Base-by-base conservation (phyloP, 1,140 invertebrate genomes). In the Cherax destructor region DNA sequence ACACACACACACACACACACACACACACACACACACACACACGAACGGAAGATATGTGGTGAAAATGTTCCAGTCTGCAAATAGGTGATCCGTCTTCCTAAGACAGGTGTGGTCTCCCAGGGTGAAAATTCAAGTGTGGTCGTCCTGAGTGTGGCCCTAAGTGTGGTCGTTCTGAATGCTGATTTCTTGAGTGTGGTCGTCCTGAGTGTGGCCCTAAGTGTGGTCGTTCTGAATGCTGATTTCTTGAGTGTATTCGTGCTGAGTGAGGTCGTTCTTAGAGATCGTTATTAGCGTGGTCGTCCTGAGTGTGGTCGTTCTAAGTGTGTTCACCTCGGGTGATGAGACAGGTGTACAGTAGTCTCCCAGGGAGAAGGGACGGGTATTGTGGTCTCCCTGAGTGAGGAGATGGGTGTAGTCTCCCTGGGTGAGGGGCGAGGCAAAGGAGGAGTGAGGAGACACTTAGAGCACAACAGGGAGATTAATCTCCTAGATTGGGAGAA, bases 331-430 rank as follows among this genome's bases (percentile, higher is more conserved):
- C 30, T 41, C 30, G 30, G 30, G 30, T 41, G 30, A 41, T 47
- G 10, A 47, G 81, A 83, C 81, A 69, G 59, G 81, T 83, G 30
- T 69, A 18, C 30, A 41, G 30, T 41, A 41, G 81, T 69, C 30
- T n/a, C n/a, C 3, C 5, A 7, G 69, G 24, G 69, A 30, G 69
- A 30, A 21, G n/a, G 30, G 30, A 41, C 30, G 30, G 30, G 30
- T 41, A 2, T 41, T 83, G 30, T 69, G 41, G 81, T 69, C 30
- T n/a, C n/a, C n/a, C 5, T 24, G 69, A 11, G 69, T 74, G 69
- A 30, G n/a, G n/a, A 47, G 81, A 83, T 61, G 47, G 59, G 81
- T 83, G 30, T 69, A 18, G 81, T 69, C 30, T n/a, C n/a, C n/a
- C 5, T 24, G 69, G 24, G 69, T 74, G 69, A 30, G n/a, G n/a